Evolutionary conservation across 2,888 invertebrate species (phyloP), one percentile per base, ranked within the genome.

Genomic region (Branchellion lobata): DNA sequence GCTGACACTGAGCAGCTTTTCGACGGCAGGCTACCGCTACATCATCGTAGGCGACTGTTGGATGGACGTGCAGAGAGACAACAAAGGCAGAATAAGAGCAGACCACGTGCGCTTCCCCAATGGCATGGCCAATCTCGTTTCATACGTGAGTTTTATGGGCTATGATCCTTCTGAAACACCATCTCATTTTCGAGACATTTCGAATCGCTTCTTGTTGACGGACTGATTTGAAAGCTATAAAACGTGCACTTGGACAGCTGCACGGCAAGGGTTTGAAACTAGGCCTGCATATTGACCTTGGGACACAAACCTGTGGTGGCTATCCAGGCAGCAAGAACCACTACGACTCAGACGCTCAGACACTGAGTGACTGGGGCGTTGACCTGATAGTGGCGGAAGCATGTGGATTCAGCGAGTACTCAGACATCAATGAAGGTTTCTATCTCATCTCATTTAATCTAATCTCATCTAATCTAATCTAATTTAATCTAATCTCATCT

Each of bases 351-450:
- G 84, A 84, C 73, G 84, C 83, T 0, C 80, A 82, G 78, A 84
- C 84, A 29, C 80, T 84, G 78, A 82, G 84, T 5, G 76, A 81
- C 40, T 85, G 84, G 84, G 81, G 80, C 29, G 81, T 84, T 14
- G 84, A 84, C 75, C 74, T 83, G 74, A 78, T 85, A 47, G 84
- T 84, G 80, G 81, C 84, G 47, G 84, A 83, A 73, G 84, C 83
- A 11, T 84, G 84, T 76, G 78, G 77, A 8, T 21, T 80, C n/a
- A 0, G 2, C 0, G 31, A 24, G 18, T 71, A 47, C 34, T 31
- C 31, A 18, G 53, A 24, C 1, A 33, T 29, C 21, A 77, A 69
- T 31, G 69, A 27, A 65, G 78, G 76, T 29, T n/a, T 53, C 14
- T 14, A 18, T 53, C 21, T 18, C 21, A 53, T 53, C 21, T 18